Base-by-base conservation (phyloP, 2,888 invertebrate genomes). In the Phyllotreta striolata region DNA sequence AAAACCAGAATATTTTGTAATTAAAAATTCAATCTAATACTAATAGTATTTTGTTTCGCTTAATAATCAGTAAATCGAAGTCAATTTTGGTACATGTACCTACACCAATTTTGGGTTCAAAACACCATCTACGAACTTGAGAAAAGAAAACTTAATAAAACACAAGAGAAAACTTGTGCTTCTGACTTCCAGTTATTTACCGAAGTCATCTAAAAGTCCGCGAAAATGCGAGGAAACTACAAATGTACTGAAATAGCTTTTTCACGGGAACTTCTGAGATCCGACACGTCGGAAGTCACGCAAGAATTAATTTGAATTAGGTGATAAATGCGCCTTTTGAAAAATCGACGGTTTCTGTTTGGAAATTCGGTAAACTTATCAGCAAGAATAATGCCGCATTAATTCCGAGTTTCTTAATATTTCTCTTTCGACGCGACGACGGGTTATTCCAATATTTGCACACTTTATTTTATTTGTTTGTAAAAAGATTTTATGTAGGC, bases 231-330 rank as follows among this genome's bases (percentile, higher is more conserved):
- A 62, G 46, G 49, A 59, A 66, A 66, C 62, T 66, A 59, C 65
- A 55, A 66, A 66, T 54, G 56, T 55, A 61, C 41, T 55, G 40
- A 56, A 60, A 62, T 55, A 40, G 44, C 44, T 56, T 58, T 62
- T 47, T 58, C 38, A 54, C 46, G 34, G 62, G 61, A 62, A 65
- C 43, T 62, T 65, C 57, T 55, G 46, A 51, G 55, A 60, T 55
- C 64, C 44, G 46, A 64, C 58, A 62, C 59, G 65, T 65, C 62
- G 62, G 62, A 59, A 65, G 65, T 62, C 58, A 65, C 58, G 62
- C 65, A 47, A 62, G 59, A 55, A 64, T 59, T 64, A 64, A 64
- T 64, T 64, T 59, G 59, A 64, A 64, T 59, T 46, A 63, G 58
- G 44, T 46, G 35, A 55, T 63, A 46, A 55, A 63, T 44, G 52